Conservation (phyloP, 2,113 vertebrate species). For the Saguinus midas region DNA sequence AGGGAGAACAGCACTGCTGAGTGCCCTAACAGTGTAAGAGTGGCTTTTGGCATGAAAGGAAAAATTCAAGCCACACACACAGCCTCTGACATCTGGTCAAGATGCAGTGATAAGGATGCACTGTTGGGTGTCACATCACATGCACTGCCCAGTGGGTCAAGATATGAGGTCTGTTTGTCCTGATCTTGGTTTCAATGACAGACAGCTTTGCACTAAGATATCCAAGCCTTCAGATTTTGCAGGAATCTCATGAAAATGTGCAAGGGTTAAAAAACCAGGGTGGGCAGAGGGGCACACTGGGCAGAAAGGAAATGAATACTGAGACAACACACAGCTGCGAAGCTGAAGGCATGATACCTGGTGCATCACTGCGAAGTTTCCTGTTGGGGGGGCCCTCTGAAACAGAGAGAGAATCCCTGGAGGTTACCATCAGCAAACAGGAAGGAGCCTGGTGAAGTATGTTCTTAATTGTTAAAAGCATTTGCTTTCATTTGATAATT, state of each 20-base stretch:
- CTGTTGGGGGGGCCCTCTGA: conserved; percentile 96
- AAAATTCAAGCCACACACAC: conserved; percentile 17
- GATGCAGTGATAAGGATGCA: not conserved
- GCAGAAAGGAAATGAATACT: conserved; percentile 76
- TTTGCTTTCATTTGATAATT: not conserved
- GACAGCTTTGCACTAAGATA: conserved; percentile 68
- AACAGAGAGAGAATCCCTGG: conserved; percentile 91
- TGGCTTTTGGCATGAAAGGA: conserved; percentile 65
- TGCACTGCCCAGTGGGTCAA: conserved; percentile 38
- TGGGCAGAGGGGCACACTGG: not conserved
- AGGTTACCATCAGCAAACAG: conserved; percentile 79
- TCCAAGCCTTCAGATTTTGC: conserved; percentile 83
- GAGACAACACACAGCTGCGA: conserved; percentile 77
- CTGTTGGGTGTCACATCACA: not conserved
- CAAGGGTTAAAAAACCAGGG: conserved; percentile 60
- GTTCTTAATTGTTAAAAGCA: conserved; percentile 62
- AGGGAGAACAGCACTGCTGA: not conserved
- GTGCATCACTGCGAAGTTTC: conserved; percentile 94
- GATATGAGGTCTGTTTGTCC: conserved; percentile 62
- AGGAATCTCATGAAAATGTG: conserved; percentile 78
- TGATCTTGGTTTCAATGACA: conserved; percentile 71
- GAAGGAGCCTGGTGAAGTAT: conserved; percentile 61
- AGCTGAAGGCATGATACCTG: conserved; percentile 91
- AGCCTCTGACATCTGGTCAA: not conserved
- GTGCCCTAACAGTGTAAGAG: conserved; percentile 23